These are phyloP conservation scores for Druceiella hillmani DNA, from an alignment of 2,888 invertebrate species.

Conservation along the genomic window DNA sequence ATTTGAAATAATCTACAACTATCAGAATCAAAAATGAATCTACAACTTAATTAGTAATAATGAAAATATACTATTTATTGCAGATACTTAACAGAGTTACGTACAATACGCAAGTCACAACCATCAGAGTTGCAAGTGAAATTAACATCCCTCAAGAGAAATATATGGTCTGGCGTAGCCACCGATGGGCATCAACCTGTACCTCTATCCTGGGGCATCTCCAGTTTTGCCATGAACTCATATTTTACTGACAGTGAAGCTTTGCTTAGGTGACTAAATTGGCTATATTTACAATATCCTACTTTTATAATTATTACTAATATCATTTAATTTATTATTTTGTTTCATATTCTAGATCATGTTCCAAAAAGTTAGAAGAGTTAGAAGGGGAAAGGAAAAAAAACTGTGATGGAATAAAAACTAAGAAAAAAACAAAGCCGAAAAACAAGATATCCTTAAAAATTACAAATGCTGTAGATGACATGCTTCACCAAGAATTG, in stretches of 20 bases:
- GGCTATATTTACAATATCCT: constrained; percentile 6
- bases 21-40: background rate
- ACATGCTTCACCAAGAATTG: constrained; percentile 35
- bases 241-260: constrained; percentile 55
- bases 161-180: constrained; percentile 66
- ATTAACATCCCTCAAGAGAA: constrained; percentile 61
- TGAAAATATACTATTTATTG: constrained; percentile 17
- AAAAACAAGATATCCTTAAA: constrained; percentile 40
- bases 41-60: too few species aligned
- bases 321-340: constrained; percentile 5
- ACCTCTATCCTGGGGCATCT: constrained; percentile 65
- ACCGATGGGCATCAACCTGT: constrained; percentile 40
- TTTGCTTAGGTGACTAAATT: constrained; percentile 44
- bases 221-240: constrained; percentile 50
- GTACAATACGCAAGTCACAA: constrained; percentile 38
- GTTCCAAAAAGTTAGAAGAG: constrained; percentile 58
- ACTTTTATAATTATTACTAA: constrained; percentile 8
- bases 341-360: constrained; percentile 45
- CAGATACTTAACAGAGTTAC: constrained; percentile 42
- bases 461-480: constrained; percentile 40
- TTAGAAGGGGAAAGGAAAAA: constrained; percentile 39
- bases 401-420: constrained; percentile 39
- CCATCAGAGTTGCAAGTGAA: constrained; percentile 62
- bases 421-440: constrained; percentile 43
- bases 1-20: background rate